A percentile compares a stretch with the other conserved stretches of the same genome.
Conservation (phyloP, 2,113 vertebrate species). For the Bubo bubo region DNA sequence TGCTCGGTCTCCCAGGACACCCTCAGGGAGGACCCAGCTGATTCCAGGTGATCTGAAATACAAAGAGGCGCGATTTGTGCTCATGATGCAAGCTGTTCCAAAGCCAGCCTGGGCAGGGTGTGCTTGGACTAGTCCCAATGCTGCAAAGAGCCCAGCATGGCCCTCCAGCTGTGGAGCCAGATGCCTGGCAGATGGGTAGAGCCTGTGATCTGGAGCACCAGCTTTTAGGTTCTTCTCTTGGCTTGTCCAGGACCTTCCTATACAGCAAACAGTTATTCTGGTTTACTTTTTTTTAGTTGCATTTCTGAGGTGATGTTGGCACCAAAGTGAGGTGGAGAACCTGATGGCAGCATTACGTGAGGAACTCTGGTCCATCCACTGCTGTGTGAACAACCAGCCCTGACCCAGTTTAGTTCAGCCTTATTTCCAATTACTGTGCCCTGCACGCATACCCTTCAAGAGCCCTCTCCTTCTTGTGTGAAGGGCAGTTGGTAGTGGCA, state of each 20-base stretch:
- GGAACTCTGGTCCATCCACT: not conserved
- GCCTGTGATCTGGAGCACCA: not conserved
- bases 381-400: not conserved
- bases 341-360: accelerated
- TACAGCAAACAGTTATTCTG: not conserved
- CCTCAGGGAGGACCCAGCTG: not conserved
- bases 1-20: not conserved
- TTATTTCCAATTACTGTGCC: not conserved
- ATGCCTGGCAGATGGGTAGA: not conserved
- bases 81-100: not conserved
- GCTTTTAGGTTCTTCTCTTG: not conserved
- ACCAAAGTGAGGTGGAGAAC: not conserved
- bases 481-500: not conserved
- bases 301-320: not conserved
- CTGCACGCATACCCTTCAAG: not conserved
- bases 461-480: not conserved
- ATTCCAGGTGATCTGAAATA: not conserved
- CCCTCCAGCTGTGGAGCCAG: not conserved
- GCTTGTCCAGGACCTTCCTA: not conserved
- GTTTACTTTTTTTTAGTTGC: not conserved
- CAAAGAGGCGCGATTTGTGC: not conserved
- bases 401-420: not conserved
- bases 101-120: not conserved
- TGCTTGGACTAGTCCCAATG: not conserved
- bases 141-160: not conserved